These are phyloP conservation scores for Drosophila setosimentum DNA, from an alignment of 2,888 invertebrate genomes.

Conservation along the genomic window DNA sequence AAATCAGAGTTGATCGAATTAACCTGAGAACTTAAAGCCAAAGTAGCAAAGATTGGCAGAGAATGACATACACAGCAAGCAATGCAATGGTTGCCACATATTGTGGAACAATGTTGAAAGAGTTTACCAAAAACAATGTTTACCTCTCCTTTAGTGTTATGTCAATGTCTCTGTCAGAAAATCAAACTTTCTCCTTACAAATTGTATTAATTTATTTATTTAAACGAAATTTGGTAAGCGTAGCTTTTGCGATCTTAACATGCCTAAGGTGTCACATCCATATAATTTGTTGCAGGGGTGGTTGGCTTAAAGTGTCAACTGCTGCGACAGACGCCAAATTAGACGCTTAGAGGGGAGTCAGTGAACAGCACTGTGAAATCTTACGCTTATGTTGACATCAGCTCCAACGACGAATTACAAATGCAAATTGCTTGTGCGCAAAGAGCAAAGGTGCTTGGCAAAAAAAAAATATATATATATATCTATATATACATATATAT, in stretches of 20 bases:
- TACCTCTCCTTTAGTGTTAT: background rate
- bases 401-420: conserved; percentile 76
- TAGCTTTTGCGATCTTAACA: background rate
- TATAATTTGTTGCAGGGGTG: background rate
- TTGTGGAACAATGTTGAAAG: background rate
- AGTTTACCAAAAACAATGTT: background rate
- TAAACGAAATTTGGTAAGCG: background rate
- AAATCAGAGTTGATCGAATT: background rate
- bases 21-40: background rate
- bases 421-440: conserved; percentile 75
- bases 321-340: conserved; percentile 66
- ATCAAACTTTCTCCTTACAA: background rate
- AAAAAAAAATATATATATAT: background rate
- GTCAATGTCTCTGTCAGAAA: background rate
- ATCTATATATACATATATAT: background rate
- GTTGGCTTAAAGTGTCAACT: conserved; percentile 51
- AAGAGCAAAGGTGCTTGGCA: conserved; percentile 28
- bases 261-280: background rate
- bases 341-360: conserved; percentile 67
- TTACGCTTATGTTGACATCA: conserved; percentile 76
- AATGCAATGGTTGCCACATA: too few relatives aligned
- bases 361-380: conserved; percentile 57
- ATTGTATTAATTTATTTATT: background rate
- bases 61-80: too few relatives aligned
- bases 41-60: background rate